phyloP scores from a whole-genome alignment of 2,888 invertebrate species.

The Melinopterus prodromus region DNA sequence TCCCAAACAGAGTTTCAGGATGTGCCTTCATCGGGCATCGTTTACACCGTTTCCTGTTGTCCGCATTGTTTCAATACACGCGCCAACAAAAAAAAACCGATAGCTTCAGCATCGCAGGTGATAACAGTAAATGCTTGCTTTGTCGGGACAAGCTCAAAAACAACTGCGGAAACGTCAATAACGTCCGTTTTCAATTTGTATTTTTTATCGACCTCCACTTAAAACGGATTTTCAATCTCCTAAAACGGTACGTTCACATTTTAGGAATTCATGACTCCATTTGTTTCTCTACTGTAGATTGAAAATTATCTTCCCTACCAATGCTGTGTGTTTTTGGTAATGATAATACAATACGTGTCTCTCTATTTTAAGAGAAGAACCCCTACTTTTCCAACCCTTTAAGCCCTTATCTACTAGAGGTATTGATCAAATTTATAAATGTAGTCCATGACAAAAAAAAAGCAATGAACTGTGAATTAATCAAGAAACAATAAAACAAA shows the following conservation, averaged over 20 bases:
- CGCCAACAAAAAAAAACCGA: background rate
- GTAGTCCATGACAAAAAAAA: background rate
- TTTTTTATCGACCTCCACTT: background rate
- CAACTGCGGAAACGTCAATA: background rate
- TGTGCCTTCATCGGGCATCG: background rate
- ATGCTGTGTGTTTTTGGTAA: too few species aligned
- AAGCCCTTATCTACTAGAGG: too few species aligned
- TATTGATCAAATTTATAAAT: background rate
- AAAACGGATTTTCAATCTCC: background rate
- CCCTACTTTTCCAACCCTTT: too few species aligned
- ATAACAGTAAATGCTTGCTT: background rate
- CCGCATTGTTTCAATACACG: background rate
- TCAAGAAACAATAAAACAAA: background rate
- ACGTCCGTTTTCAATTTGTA: constrained; percentile 4
- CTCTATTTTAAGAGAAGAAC: too few species aligned
- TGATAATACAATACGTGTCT: too few species aligned
- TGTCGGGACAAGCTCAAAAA: background rate
- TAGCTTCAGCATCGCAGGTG: background rate
- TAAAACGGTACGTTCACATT: background rate
- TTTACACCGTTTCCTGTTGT: background rate
- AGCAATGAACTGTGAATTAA: background rate
- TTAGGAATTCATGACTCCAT: background rate
- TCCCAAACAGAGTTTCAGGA: background rate
- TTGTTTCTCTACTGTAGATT: background rate
- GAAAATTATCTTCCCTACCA: too few species aligned